Evolutionary conservation across 2,888 invertebrate genomes (phyloP), one percentile per base, ranked within the genome.

Genomic region (Dorcus parallelipipedus): DNA sequence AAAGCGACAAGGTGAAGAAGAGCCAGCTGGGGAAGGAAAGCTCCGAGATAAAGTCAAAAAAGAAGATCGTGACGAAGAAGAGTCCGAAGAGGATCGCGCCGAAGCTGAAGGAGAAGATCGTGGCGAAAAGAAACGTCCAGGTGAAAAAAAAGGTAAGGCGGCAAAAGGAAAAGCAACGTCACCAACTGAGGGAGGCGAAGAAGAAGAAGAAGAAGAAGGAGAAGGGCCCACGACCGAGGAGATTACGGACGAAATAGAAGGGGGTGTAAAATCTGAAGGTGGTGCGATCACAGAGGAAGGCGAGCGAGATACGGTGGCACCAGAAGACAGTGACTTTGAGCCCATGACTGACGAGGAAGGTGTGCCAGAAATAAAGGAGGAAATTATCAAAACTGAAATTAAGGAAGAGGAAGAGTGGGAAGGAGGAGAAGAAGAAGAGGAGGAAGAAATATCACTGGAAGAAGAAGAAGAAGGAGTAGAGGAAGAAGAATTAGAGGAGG

Each of bases 401-500:
- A n/a, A 20, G 14, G 23, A 45, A 20, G 45, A 52, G 10, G 43
- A 38, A 23, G 56, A 50, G 40, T 54, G 23, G 7, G 56, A 23
- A 14, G 58, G 45, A 33, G 60, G 23, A 23, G 55, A 57, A 52
- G 51, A n/a, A 6, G 52, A 39, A n/a, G 56, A 49, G 4, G 58
- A 51, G 48, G 58, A 43, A 17, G 9, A n/a, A 9, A 38, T 49
- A 26, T 38, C 2, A 9, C 33, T 3, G 38, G 58, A 39, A 26
- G 60, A 48, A 41, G 39, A 8, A n/a, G 45, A 47, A 41, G 52
- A 49, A 5, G 59, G 33, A 17, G 38, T 41, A 0, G 60, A 58
- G 9, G 56, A 51, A 49, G 59, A 53, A 20, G 49, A 52, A 38
- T n/a, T 42, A n/a, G 56, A 52, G 17, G 23, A 8, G 1, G 42